Percentiles rank a stretch among this genome's conserved stretches.
Conservation (phyloP, 2,113 vertebrate genomes). For the Conger conger region DNA sequence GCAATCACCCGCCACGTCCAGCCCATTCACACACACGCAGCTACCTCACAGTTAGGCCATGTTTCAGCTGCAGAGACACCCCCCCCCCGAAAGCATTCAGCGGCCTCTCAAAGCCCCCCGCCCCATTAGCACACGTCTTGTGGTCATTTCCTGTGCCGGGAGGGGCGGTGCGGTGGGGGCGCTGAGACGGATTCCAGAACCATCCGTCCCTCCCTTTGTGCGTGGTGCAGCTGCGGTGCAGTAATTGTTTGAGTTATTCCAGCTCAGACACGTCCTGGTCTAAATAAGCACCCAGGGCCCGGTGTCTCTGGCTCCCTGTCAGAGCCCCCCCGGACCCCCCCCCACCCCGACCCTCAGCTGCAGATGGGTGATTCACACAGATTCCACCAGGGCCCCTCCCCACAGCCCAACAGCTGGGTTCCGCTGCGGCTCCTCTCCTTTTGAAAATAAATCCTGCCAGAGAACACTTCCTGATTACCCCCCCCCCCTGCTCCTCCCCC, state of each 20-base stretch:
- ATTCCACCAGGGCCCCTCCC: constrained; percentile 63
- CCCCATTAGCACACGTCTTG: neutral
- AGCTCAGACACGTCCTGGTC: constrained; percentile 6
- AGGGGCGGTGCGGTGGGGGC: too few species aligned
- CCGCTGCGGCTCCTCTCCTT: constrained; percentile 32
- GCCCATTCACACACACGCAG: neutral
- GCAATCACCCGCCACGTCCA: neutral
- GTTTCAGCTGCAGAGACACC: neutral
- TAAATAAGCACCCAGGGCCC: constrained; percentile 43
- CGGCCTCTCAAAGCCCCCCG: neutral
- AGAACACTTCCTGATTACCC: constrained; percentile 57
- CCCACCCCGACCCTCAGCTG: constrained; percentile 14
- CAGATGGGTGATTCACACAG: constrained; percentile 72
- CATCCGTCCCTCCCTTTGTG: neutral
- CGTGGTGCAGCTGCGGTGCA: neutral
- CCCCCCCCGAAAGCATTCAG: neutral
- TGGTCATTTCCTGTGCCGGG: neutral
- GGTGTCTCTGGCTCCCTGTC: constrained; percentile 31
- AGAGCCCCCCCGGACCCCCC: neutral
- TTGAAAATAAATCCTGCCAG: constrained; percentile 57
- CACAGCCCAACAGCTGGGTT: constrained; percentile 68
- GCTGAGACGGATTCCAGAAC: neutral
- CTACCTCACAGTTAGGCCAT: neutral
- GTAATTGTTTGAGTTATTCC: neutral
- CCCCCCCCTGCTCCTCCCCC: neutral